Conservation (phyloP, 1,140 invertebrate species). For the Heliothis virescens region DNA sequence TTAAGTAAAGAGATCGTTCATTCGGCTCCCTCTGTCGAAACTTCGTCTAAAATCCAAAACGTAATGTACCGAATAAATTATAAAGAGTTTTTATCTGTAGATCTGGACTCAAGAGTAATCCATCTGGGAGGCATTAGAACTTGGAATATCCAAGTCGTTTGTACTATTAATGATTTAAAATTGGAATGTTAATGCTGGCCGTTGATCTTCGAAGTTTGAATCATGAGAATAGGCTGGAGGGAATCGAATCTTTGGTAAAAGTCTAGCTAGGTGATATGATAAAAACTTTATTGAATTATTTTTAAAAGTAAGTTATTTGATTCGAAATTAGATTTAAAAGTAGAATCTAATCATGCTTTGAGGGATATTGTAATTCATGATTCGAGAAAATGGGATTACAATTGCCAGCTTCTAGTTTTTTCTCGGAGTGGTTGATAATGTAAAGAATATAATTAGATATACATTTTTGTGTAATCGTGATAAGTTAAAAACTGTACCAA, state of each 20-base stretch:
- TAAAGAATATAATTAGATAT: too few relatives aligned
- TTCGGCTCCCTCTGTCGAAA: constrained; percentile 21
- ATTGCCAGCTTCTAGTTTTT: too few relatives aligned
- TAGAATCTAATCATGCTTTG: too few relatives aligned
- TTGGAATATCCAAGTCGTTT: constrained; percentile 64
- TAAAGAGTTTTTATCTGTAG: constrained; percentile 62
- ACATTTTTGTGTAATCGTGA: too few relatives aligned
- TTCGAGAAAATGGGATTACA: too few relatives aligned
- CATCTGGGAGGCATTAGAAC: constrained; percentile 57
- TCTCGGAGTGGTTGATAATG: too few relatives aligned
- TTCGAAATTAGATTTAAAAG: too few relatives aligned
- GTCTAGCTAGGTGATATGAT: not conserved
- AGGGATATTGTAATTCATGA: too few relatives aligned
- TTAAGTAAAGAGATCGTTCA: constrained; percentile 29
- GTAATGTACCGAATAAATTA: constrained; percentile 56
- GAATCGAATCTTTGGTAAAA: not conserved
- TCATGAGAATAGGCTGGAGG: constrained; percentile 3
- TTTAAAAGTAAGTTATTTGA: too few relatives aligned
- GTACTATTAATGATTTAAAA: constrained; percentile 64
- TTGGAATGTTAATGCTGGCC: constrained; percentile 52
- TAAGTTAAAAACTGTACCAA: too few relatives aligned
- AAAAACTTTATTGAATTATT: not conserved
- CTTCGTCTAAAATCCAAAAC: constrained; percentile 27
- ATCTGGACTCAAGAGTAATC: constrained; percentile 62
- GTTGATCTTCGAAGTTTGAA: constrained; percentile 39